These are phyloP conservation scores for Apostichopus parvimensis DNA, from an alignment of 35 echinoderm and acorn worm genomes.

Conservation along the genomic window DNA sequence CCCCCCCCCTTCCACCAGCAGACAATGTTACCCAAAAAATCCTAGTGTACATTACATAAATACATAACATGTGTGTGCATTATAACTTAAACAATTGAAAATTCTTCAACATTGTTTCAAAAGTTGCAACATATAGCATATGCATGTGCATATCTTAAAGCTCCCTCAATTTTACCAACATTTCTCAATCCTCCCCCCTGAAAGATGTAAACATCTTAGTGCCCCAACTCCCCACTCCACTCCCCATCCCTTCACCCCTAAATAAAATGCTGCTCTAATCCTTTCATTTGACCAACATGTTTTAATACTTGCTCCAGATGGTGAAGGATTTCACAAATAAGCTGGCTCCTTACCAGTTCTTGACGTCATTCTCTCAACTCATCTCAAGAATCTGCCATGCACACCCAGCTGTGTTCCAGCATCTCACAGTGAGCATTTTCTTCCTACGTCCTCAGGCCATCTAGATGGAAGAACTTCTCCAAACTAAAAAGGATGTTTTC, in stretches of 20 bases:
- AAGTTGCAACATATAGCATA: no score
- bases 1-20: no score
- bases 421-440: constrained; percentile 64
- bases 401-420: constrained; percentile 82
- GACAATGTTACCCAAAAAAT: no score
- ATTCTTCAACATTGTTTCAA: no score
- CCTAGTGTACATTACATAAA: no score
- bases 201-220: background rate
- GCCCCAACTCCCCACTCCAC: no score
- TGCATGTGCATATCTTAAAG: no score
- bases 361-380: constrained; percentile 98
- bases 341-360: constrained; percentile 91
- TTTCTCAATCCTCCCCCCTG: background rate
- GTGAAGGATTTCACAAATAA: constrained; percentile 65
- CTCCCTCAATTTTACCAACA: background rate
- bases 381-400: constrained; percentile 95
- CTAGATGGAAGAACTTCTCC: no score
- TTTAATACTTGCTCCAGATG: constrained; percentile 59
- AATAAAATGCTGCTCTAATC: background rate
- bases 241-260: background rate
- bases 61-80: no score
- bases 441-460: no score
- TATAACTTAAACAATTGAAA: no score
- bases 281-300: background rate
- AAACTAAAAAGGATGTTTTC: no score